Base-by-base conservation (phyloP, 1,140 invertebrate genomes). In the Camponotus pennsylvanicus region DNA sequence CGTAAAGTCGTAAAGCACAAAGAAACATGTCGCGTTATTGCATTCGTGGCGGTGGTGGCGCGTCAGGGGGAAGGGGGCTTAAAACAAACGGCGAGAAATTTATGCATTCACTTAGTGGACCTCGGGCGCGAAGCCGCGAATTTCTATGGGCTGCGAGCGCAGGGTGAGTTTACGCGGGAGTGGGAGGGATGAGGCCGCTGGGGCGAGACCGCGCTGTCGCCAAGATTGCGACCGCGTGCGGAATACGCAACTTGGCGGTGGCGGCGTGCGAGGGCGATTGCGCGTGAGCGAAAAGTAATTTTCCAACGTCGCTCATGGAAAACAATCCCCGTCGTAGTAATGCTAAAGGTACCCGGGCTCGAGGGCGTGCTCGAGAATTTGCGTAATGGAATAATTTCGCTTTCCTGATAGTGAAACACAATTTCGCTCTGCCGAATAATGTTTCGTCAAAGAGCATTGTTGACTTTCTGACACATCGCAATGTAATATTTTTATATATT, bases 71-170 rank as follows among this genome's bases (percentile, higher is more conserved):
- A 34, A 67, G 57, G 27, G 57, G 32, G 67, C 63, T 71, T 77
- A 85, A 89, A 91, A 89, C 87, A 90, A 92, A 89, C 80, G 80
- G 45, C 73, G 76, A 61, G 70, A 87, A 90, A 92, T 92, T 92
- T 91, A 92, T 92, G 92, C 87, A 91, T 91, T 91, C 90, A 91
- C 89, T 92, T 92, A 86, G 70, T 78, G 27, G 67, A 87, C 63
- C 21, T 71, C 37, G 69, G 15, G 67, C 59, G 67, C 59, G 49
- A 34, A 77, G 57, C 64, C 32, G 79, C 63, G 57, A 63, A 52
- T 76, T 77, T 78, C 40, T 57, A 57, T n/a, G 75, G 13, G 15
- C 49, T 18, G 69, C 55, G 34, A 34, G 75, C 13, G 42, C 27
- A 18, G n/a, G 37, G 21, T 78, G 32, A 15, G 40, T 34, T 15